Evolutionary conservation across 2,888 invertebrate genomes (phyloP).

Genomic region (Nomada fucata): DNA sequence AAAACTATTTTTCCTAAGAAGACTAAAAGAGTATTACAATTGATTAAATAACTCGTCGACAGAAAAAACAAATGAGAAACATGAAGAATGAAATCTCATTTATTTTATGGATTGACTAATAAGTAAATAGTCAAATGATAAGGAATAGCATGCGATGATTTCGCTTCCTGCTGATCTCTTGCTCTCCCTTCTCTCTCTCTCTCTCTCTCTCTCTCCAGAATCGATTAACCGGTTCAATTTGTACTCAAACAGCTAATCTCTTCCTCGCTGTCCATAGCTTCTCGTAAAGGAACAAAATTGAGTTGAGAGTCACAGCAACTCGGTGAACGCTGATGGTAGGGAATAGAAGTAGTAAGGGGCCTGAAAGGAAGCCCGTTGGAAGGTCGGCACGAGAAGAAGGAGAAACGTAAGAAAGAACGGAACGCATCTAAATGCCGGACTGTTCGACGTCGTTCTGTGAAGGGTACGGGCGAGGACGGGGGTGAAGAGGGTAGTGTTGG

Average conservation of each 20-base stretch:
- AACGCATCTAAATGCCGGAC: slow-evolving; percentile 72
- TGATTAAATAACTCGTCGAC: too few species aligned
- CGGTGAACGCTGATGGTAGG: slow-evolving; percentile 45
- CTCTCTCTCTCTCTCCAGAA: slow-evolving; percentile 2
- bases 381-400: slow-evolving; percentile 51
- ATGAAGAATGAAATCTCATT: background rate
- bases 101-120: background rate
- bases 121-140: background rate
- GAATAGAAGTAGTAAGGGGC: slow-evolving; percentile 58
- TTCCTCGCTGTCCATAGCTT: slow-evolving; percentile 19
- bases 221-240: slow-evolving; percentile 54
- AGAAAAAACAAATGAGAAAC: background rate
- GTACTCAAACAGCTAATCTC: slow-evolving; percentile 47
- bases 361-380: slow-evolving; percentile 57
- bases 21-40: too few species aligned
- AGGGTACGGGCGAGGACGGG: slow-evolving; percentile 45
- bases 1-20: background rate
- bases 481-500: slow-evolving; percentile 73
- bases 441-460: slow-evolving; percentile 60
- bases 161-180: background rate
- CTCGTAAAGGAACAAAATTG: slow-evolving; percentile 29
- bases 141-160: slow-evolving; percentile 1
- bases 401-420: slow-evolving; percentile 60
- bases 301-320: slow-evolving; percentile 55
- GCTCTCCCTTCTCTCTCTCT: background rate